Conservation (phyloP, 2,888 invertebrate genomes). For the Drosophila sordidula region DNA sequence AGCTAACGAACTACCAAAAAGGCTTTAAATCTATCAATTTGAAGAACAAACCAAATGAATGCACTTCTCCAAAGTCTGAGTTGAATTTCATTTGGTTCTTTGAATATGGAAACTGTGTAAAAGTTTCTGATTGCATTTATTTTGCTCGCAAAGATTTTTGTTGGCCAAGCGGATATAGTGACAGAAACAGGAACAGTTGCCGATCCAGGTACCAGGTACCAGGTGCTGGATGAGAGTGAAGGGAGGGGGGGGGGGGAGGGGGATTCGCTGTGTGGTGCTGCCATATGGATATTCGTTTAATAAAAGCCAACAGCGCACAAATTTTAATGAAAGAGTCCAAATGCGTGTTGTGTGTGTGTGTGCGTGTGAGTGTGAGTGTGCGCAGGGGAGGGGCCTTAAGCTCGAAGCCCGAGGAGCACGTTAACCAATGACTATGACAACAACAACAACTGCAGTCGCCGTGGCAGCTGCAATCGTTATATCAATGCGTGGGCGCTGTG, state of each 20-base stretch:
- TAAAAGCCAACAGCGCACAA: slow-evolving; percentile 72
- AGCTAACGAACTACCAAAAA: neutral
- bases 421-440: slow-evolving; percentile 38
- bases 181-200: slow-evolving; percentile 1
- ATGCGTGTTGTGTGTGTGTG: slow-evolving; percentile 32
- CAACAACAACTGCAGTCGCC: slow-evolving; percentile 27
- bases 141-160: slow-evolving; percentile 44
- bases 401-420: slow-evolving; percentile 14
- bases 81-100: slow-evolving; percentile 31
- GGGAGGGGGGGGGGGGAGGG: neutral
- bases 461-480: slow-evolving; percentile 36
- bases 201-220: slow-evolving; percentile 1
- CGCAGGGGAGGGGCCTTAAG: slow-evolving; percentile 16
- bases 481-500: slow-evolving; percentile 20
- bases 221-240: neutral
- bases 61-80: neutral
- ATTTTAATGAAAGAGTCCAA: slow-evolving; percentile 73
- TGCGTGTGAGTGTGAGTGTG: slow-evolving; percentile 29
- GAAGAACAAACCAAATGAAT: neutral
- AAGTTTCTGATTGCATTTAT: slow-evolving; percentile 63
- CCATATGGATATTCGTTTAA: slow-evolving; percentile 71
- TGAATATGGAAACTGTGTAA: slow-evolving; percentile 32
- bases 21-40: neutral
- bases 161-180: slow-evolving; percentile 14
- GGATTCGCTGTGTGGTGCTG: slow-evolving; percentile 9